These are phyloP conservation scores for Allophyes oxyacanthae DNA, from an alignment of 2,888 invertebrate genomes.

Conservation along the genomic window DNA sequence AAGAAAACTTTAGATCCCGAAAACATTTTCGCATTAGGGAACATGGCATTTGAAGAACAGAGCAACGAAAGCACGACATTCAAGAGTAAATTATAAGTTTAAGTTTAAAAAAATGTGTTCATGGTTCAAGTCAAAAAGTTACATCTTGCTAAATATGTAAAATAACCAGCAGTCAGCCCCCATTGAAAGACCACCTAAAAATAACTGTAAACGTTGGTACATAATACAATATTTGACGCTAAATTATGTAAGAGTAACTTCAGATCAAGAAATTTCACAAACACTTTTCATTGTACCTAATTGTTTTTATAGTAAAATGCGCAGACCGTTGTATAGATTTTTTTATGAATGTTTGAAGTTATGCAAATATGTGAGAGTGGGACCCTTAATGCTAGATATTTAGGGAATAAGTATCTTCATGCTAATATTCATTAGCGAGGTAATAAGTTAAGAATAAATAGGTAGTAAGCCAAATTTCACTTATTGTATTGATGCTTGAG, in stretches of 20 bases:
- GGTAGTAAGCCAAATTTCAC: too few species aligned
- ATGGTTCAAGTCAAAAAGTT: neutral
- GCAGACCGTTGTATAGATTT: neutral
- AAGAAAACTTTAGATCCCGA: conserved; percentile 97
- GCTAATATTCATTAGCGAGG: neutral
- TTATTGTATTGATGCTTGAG: too few species aligned
- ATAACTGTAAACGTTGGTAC: neutral
- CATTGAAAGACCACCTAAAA: conserved; percentile 5
- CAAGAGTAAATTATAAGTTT: conserved; percentile 78
- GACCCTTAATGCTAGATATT: neutral
- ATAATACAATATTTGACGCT: conserved; percentile 9
- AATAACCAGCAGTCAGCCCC: neutral
- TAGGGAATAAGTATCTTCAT: neutral
- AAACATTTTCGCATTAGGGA: conserved; percentile 97
- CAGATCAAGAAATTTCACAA: neutral
- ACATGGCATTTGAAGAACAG: conserved; percentile 85
- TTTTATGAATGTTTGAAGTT: neutral
- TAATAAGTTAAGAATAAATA: too few species aligned
- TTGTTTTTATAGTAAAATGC: neutral
- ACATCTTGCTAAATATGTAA: neutral
- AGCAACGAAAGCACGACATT: conserved; percentile 45
- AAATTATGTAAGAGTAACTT: neutral
- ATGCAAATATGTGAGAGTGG: too few species aligned
- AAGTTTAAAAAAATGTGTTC: neutral
- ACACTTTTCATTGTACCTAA: neutral